Base-by-base conservation (phyloP, 2,797 vertebrate genomes). In the Lagodon rhomboides region DNA sequence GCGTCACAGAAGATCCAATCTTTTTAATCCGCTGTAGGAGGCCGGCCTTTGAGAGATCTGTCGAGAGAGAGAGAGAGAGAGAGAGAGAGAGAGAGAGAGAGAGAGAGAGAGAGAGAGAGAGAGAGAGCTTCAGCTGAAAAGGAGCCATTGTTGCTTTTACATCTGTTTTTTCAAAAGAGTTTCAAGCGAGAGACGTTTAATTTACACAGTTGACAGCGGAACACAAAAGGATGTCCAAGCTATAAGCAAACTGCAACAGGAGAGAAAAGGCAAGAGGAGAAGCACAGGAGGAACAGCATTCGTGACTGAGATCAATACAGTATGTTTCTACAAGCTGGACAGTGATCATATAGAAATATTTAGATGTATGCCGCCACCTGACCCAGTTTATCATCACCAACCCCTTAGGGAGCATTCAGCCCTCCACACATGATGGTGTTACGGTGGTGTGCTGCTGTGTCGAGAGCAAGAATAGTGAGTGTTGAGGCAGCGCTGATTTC, bases 11-110 rank as follows among this genome's bases (percentile, higher is more conserved):
- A 61, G 65, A 73, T 64, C 3, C 4, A 25, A 30, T 38, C 12
- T 73, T 67, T 47, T 18, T 47, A 61, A 74, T 68, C 30, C 50
- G 34, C 30, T 66, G 17, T 49, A 53, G 27, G 23, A 53, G 43
- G 15, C 25, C 16, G 50, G 51, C 18, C 34, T 78, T 47, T 49
- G 5, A 23, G n/a, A 17, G 23, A 20, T 27, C 23, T 34, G 5
- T 58, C 22, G 58, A 2, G 17, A 56, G 8, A 60, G 54, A 22
- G 30, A 30, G 30, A 30, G 30, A 30, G 8, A 60, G 54, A 22
- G 30, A 30, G 30, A 30, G 30, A 30, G 58, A 2, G 17, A 56
- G 8, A 60, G 54, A 22, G 30, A 30, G 30, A 30, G 30, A 30
- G 58, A 2, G 17, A 56, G 8, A 60, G 54, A 22, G 30, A 30